Percentiles rank a stretch among this genome's conserved stretches.
These are phyloP conservation scores for Myathropa florea DNA, from an alignment of 2,888 invertebrate species.

Conservation along the genomic window DNA sequence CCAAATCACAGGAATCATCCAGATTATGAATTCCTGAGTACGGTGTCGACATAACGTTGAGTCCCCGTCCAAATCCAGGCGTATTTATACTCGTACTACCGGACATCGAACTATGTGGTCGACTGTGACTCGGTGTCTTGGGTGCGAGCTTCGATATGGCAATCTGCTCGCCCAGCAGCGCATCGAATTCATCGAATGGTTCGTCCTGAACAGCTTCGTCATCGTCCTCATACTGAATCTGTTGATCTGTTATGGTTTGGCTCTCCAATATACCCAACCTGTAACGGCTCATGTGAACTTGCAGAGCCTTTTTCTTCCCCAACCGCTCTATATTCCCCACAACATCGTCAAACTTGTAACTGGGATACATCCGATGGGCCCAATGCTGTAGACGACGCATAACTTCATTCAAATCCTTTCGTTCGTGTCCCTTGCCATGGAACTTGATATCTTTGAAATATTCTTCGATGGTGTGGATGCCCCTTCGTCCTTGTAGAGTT, in stretches of 20 bases:
- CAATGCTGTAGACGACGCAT: constrained; percentile 94
- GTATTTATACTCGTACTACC: constrained; percentile 73
- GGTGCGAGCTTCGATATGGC: constrained; percentile 81
- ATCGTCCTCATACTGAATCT: constrained; percentile 81
- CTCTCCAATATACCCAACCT: constrained; percentile 81
- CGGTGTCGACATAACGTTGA: constrained; percentile 77
- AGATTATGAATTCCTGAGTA: constrained; percentile 65
- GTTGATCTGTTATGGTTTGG: constrained; percentile 77
- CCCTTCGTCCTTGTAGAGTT: constrained; percentile 87
- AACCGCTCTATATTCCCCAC: constrained; percentile 89
- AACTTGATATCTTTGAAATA: constrained; percentile 91
- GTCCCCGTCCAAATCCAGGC: constrained; percentile 75
- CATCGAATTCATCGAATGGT: constrained; percentile 85
- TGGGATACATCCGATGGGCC: constrained; percentile 95
- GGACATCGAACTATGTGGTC: constrained; percentile 39
- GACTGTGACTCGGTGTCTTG: constrained; percentile 74
- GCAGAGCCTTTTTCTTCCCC: constrained; percentile 90
- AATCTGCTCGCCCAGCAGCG: constrained; percentile 85
- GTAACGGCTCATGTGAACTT: constrained; percentile 86
- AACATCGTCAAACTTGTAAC: constrained; percentile 93
- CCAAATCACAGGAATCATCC: constrained; percentile 75
- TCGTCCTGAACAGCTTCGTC: constrained; percentile 78
- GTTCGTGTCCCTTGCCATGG: constrained; percentile 90
- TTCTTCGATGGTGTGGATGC: constrained; percentile 89
- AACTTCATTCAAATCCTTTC: constrained; percentile 89